Evolutionary conservation across 37 sponge, comb jelly and placozoan genomes (phyloP).

Genomic region (Spongilla lacustris): DNA sequence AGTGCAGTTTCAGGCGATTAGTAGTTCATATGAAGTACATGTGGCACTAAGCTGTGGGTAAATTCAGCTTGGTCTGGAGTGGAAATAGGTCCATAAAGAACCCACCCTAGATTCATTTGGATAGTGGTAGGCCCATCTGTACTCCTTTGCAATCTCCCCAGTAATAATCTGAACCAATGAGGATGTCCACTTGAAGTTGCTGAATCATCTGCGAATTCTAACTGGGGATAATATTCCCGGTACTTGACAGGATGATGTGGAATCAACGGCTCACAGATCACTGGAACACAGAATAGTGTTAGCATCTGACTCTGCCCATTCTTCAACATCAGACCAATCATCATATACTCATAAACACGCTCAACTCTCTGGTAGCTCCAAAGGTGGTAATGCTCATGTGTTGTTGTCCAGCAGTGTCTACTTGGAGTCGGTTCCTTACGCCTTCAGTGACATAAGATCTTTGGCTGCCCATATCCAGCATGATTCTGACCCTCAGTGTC

Average conservation of each 20-base stretch:
- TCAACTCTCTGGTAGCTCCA: conserved; percentile 8
- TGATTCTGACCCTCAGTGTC: conserved; percentile 8
- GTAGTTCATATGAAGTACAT: not conserved
- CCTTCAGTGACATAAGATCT: conserved; percentile 25
- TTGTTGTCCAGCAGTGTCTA: not conserved
- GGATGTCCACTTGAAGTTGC: conserved; percentile 1
- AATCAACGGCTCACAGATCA: conserved; percentile 38
- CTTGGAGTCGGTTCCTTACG: not conserved
- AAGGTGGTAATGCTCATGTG: conserved; percentile 21
- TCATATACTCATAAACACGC: conserved; percentile 11
- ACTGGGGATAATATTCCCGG: not conserved
- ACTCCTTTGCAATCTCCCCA: conserved; percentile 27
- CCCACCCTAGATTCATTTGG: conserved; percentile 26
- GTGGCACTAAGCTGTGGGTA: conserved; percentile 6
- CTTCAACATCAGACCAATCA: conserved; percentile 16
- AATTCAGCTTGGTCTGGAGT: not conserved
- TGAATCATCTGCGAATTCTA: conserved; percentile 17
- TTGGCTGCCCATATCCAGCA: conserved; percentile 25
- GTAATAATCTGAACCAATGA: conserved; percentile 30
- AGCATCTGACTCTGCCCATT: not conserved
- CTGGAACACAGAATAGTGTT: conserved; percentile 22
- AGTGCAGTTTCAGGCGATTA: not conserved
- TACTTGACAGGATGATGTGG: not conserved
- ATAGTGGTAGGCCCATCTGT: conserved; percentile 23
- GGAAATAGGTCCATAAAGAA: conserved; percentile 28